Base-by-base conservation (phyloP, 2,888 invertebrate genomes). In the Hipparchia sbordonii region DNA sequence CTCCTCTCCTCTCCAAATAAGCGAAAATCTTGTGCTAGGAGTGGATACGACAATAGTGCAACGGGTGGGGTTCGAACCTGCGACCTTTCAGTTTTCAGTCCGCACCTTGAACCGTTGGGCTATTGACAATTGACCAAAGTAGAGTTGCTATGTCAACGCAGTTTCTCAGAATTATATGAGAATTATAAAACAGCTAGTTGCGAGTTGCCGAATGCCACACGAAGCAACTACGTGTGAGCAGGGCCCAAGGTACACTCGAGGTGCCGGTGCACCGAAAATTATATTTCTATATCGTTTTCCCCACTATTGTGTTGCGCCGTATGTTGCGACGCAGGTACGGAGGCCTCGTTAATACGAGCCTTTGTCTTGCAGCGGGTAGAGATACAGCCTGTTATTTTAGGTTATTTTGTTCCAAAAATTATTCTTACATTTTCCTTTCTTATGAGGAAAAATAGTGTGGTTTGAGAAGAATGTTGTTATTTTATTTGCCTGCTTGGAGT, bases 291-390 rank as follows among this genome's bases (percentile, higher is more conserved):
- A 13, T 7, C 46, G 61, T 23, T 63, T 63, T 48, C 48, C 10
- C 48, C 63, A 63, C 63, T 51, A 63, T 51, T 63, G 48, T 51
- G 9, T 63, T 46, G 7, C 6, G 39, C 10, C 52, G 52, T 52
- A 10, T 7, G 56, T 61, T n/a, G 45, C 46, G 7, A 48, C 48
- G 13, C 62, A 48, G 1, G 13, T 13, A 13, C 48, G 9, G 9
- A 23, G 48, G 13, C 48, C 63, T 63, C 62, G 48, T 62, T 62
- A 62, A 62, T 48, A 23, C 62, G 46, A 9, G 48, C 60, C 48
- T 63, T 63, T 63, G 63, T 63, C 48, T 63, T 51, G 63, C 63
- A 63, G 48, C 9, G 48, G 48, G 48, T 2, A 48, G 48, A 62
- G 4, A 48, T 10, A 63, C 63, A 23, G 48, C 10, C 23, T 48